Evolutionary conservation across 2,797 vertebrate species (phyloP), one percentile per base, ranked within the genome.

Genomic region (Coregonus ussuriensis): DNA sequence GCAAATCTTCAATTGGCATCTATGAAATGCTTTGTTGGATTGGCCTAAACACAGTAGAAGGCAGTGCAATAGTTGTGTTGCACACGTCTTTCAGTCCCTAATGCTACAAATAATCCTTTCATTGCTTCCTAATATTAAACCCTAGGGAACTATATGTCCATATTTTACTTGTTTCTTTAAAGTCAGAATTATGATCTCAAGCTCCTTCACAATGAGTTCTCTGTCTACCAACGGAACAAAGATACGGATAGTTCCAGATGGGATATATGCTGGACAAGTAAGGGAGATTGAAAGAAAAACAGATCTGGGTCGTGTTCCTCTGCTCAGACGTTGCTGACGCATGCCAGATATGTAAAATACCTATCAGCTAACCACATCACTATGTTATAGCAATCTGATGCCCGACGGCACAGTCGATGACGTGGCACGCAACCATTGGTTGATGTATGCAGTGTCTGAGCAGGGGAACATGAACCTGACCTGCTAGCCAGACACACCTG

Each of bases 31-130:
- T 91, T 92, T 89, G 86, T 85, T 91, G 88, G 87, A 89, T 88
- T 90, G 89, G 89, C 88, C 91, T 90, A 90, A 91, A 90, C 25
- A 25, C 41, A 47, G 11, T 86, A 81, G 88, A 93, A 93, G 92
- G 91, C 92, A 93, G 93, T 91, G 91, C 91, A 93, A 93, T 91
- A 91, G 91, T 92, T 93, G 92, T 92, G 93, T 91, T 92, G 90
- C 89, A 92, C 88, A 91, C 89, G 74, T 29, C 35, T 31, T 35
- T 25, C 68, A 86, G 83, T 82, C 89, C 47, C 90, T 93, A 92
- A 93, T 93, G 92, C 93, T 93, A 93, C 91, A 90, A 90, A 84
- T 91, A 87, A 88, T 92, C 91, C 91, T 86, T 88, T 87, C 89
- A 92, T 90, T 90, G 88, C 90, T 91, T 89, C 85, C 84, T 13